Conservation (phyloP, 2,888 invertebrate species). For the Agapostemon virescens region DNA sequence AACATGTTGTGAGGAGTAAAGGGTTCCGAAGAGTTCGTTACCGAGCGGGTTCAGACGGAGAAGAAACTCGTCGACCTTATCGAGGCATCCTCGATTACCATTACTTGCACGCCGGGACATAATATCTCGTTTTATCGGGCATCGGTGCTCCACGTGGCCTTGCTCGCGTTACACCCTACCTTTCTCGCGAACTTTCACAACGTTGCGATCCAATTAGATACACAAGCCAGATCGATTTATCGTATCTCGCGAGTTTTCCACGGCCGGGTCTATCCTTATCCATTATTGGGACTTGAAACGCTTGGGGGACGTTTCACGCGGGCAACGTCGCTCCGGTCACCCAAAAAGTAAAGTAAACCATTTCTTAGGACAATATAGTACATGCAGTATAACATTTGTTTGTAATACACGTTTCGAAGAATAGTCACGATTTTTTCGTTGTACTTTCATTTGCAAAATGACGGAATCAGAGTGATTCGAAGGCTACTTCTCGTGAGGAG, state of each 20-base stretch:
- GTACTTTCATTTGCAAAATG: too few species aligned
- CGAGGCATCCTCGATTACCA: conserved; percentile 56
- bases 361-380: too few species aligned
- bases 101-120: conserved; percentile 55
- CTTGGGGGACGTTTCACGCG: neutral
- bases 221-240: conserved; percentile 53
- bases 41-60: conserved; percentile 27
- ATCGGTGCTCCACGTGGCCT: conserved; percentile 40
- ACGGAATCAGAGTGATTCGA: too few species aligned
- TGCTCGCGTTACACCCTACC: conserved; percentile 30
- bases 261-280: neutral
- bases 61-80: conserved; percentile 55
- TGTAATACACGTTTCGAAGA: too few species aligned
- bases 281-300: too few species aligned
- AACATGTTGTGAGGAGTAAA: conserved; percentile 41
- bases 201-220: conserved; percentile 55
- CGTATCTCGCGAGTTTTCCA: conserved; percentile 22
- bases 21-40: conserved; percentile 54
- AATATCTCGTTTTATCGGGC: conserved; percentile 63
- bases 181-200: conserved; percentile 31
- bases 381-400: too few species aligned
- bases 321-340: too few species aligned
- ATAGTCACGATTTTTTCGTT: too few species aligned
- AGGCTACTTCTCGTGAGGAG: too few species aligned
- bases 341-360: too few species aligned